Evolutionary conservation across 2,113 vertebrate genomes (phyloP).

Genomic region (Cebidichthys violaceus): DNA sequence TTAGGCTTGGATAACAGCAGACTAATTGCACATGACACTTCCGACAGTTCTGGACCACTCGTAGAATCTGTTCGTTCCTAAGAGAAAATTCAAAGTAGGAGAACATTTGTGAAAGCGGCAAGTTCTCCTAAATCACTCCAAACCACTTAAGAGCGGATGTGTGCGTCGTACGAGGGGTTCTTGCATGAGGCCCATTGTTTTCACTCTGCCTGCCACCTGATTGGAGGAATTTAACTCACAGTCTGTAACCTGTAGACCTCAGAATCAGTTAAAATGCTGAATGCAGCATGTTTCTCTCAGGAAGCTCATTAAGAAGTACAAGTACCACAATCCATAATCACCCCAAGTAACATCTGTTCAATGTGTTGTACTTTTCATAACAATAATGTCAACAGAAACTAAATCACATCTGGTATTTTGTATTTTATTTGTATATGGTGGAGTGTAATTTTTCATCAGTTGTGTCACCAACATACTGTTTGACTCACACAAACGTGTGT

Average conservation of each 20-base stretch:
- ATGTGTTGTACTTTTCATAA: not conserved
- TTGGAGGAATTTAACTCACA: not conserved
- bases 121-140: no score
- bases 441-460: not conserved
- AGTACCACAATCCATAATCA: not conserved
- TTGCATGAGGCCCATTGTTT: no score
- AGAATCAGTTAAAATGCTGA: not conserved
- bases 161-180: no score
- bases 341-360: no score
- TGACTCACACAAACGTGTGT: not conserved
- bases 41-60: no score
- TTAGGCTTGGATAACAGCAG: not conserved
- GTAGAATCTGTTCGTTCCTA: no score
- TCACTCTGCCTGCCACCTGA: not conserved
- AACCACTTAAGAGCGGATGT: no score
- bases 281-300: not conserved
- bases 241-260: not conserved
- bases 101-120: no score
- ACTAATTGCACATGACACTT: no score
- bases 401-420: not conserved
- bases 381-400: not conserved
- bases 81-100: no score
- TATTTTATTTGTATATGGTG: not conserved
- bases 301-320: slow-evolving; percentile 15
- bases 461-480: not conserved